These are phyloP conservation scores for Cheirogaleus major DNA, from an alignment of 2,797 vertebrate species.

Conservation along the genomic window DNA sequence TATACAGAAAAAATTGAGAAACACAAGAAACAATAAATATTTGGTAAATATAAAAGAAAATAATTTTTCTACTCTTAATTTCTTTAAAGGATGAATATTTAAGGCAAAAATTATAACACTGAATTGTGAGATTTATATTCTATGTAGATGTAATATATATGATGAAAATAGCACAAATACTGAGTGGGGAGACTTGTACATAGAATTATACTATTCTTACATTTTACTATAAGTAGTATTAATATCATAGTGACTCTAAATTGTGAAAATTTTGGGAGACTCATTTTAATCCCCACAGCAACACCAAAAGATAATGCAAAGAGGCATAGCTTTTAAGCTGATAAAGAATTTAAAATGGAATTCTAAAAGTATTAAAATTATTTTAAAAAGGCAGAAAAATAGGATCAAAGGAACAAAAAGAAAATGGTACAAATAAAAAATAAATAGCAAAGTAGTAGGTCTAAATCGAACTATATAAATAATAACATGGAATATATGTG, in stretches of 20 bases:
- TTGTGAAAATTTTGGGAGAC: neutral
- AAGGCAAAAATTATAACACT: neutral
- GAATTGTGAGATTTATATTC: neutral
- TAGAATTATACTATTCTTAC: neutral
- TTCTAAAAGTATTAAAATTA: neutral
- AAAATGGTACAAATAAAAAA: neutral
- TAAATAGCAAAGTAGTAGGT: neutral
- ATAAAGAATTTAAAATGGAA: neutral
- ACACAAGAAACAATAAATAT: neutral
- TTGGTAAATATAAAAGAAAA: neutral
- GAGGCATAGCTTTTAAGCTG: neutral
- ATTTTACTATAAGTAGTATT: neutral
- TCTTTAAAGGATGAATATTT: neutral
- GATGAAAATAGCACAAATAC: neutral
- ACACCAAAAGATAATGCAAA: neutral
- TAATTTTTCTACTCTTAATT: neutral
- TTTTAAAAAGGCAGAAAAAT: neutral
- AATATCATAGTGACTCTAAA: neutral
- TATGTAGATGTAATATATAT: neutral
- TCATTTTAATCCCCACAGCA: neutral
- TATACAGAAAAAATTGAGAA: neutral
- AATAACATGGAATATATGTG: too few species aligned
- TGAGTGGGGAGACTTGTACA: neutral
- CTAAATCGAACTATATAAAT: too few species aligned
- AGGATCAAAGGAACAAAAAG: neutral